A percentile compares a stretch with the other conserved stretches of the same genome.
These are phyloP conservation scores for Cromileptes altivelis DNA, from an alignment of 2,113 vertebrate species.

Conservation along the genomic window DNA sequence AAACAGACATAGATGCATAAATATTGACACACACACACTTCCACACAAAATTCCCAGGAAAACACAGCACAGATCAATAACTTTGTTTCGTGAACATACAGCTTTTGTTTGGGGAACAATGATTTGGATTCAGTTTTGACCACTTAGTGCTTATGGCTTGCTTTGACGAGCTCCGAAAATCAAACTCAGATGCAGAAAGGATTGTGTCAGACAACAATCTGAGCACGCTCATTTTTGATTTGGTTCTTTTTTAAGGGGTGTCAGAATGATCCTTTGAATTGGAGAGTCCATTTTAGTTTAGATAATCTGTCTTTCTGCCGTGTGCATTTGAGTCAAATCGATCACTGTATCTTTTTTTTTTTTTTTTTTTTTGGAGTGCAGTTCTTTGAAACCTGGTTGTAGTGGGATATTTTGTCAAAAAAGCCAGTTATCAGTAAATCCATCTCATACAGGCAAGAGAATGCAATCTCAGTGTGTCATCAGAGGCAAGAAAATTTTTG, in stretches of 20 bases:
- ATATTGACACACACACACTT: constrained; percentile 60
- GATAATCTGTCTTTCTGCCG: constrained; percentile 38
- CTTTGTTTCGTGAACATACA: constrained; percentile 58
- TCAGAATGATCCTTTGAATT: constrained; percentile 40
- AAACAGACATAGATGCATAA: constrained; percentile 56
- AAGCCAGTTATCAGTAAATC: constrained; percentile 34
- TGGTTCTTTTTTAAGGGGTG: constrained; percentile 40
- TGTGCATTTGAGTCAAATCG: constrained; percentile 46
- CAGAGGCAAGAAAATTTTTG: background rate
- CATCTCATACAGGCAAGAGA: background rate
- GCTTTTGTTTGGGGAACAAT: constrained; percentile 74
- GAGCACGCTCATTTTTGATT: constrained; percentile 56
- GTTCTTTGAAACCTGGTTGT: constrained; percentile 25
- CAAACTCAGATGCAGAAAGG: constrained; percentile 60
- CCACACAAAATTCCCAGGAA: constrained; percentile 38
- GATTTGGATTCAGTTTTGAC: constrained; percentile 69
- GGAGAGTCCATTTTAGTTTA: constrained; percentile 44
- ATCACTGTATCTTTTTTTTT: constrained; percentile 31
- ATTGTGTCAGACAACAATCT: constrained; percentile 61
- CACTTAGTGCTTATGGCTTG: constrained; percentile 59
- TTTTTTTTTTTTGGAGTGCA: constrained; percentile 35
- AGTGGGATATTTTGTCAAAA: constrained; percentile 54
- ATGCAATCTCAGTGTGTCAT: background rate
- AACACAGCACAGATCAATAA: constrained; percentile 69
- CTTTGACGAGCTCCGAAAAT: constrained; percentile 69